Conservation (phyloP, 30 jellyfish, hydroid and myxozoan species). For the Hydra vulgaris region DNA sequence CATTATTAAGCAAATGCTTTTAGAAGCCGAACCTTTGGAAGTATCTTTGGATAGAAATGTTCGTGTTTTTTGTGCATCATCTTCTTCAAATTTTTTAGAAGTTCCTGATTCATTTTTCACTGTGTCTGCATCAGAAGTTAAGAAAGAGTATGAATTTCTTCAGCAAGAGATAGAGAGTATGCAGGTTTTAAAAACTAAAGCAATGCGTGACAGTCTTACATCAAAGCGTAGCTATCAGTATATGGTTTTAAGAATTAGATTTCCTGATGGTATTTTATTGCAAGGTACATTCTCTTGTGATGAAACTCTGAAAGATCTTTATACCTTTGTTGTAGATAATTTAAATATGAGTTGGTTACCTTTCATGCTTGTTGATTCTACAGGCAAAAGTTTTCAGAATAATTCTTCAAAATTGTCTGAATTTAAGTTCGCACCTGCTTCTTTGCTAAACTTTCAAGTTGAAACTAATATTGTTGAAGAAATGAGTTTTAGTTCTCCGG, state of each 20-base stretch:
- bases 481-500: constrained; percentile 11
- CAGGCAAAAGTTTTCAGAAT: constrained; percentile 32
- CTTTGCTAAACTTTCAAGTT: constrained; percentile 40
- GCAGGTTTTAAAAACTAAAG: constrained; percentile 50
- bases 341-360: constrained; percentile 56
- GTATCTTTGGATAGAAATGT: constrained; percentile 48
- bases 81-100: constrained; percentile 25
- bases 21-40: constrained; percentile 79
- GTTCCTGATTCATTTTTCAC: constrained; percentile 54
- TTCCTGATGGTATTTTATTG: constrained; percentile 77
- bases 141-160: constrained; percentile 36
- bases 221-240: constrained; percentile 33
- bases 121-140: constrained; percentile 44
- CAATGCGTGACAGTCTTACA: constrained; percentile 46
- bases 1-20: constrained; percentile 31
- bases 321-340: constrained; percentile 40
- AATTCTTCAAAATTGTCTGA: constrained; percentile 26
- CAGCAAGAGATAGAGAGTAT: constrained; percentile 36
- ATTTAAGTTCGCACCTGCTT: constrained; percentile 73
- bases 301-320: constrained; percentile 48
- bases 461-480: constrained; percentile 8
- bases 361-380: constrained; percentile 33
- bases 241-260: constrained; percentile 50
- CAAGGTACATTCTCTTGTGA: constrained; percentile 70
- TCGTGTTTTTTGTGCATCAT: constrained; percentile 47